These are phyloP conservation scores for Cossypha heuglini DNA, from an alignment of 2,797 vertebrate species.

Conservation along the genomic window DNA sequence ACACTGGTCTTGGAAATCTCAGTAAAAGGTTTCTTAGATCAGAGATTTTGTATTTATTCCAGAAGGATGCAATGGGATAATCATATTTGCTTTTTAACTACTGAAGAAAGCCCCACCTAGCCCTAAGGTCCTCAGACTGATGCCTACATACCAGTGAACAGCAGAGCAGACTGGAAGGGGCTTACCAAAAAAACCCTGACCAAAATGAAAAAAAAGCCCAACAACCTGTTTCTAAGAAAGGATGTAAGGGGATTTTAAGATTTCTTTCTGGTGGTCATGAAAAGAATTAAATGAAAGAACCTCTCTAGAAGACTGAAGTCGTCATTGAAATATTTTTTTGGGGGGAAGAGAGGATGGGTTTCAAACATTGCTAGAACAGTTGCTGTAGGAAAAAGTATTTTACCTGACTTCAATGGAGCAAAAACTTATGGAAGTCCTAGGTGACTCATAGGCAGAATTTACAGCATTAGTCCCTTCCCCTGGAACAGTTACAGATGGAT, in stretches of 20 bases:
- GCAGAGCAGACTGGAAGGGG: not conserved
- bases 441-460: not conserved
- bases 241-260: not conserved
- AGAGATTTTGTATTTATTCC: not conserved
- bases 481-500: not conserved
- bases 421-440: not conserved
- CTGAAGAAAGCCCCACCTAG: not conserved
- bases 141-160: not conserved
- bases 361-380: not conserved
- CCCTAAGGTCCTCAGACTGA: not conserved
- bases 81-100: not conserved
- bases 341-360: not conserved
- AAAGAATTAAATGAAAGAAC: not conserved
- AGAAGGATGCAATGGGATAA: not conserved
- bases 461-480: not conserved
- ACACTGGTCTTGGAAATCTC: not conserved
- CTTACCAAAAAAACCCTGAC: rapidly evolving
- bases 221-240: not conserved
- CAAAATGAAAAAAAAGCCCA: not conserved
- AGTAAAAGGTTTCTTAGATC: not conserved
- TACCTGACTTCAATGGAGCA: not conserved
- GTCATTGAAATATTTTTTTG: not conserved
- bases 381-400: not conserved
- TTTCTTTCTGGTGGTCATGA: not conserved
- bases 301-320: not conserved